A percentile compares a stretch with the other conserved stretches of the same genome.
Conservation (phyloP, 2,113 vertebrate species). For the Sinocyclocheilus rhinocerous region DNA sequence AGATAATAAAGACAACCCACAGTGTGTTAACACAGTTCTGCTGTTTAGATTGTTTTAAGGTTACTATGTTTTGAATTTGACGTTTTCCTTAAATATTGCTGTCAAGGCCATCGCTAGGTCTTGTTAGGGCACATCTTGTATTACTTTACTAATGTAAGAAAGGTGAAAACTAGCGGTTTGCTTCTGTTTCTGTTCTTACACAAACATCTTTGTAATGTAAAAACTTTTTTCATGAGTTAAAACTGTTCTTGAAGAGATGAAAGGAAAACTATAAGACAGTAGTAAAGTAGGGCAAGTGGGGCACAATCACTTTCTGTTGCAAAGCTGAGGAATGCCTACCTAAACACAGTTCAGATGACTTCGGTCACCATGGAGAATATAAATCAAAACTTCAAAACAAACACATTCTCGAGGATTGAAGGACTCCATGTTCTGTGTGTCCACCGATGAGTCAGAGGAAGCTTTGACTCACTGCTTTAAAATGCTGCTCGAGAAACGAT, state of each 20-base stretch:
- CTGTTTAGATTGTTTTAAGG: background rate
- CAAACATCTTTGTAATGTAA: background rate
- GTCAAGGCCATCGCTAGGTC: background rate
- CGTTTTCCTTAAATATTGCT: background rate
- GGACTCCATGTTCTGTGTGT: background rate
- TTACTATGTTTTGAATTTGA: too few species aligned
- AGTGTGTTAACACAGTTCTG: background rate
- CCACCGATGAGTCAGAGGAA: slow-evolving; percentile 20
- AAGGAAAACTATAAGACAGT: background rate
- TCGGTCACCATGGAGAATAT: background rate
- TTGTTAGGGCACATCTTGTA: background rate
- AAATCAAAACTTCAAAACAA: background rate
- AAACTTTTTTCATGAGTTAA: background rate
- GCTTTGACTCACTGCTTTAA: slow-evolving; percentile 30
- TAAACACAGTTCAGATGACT: slow-evolving; percentile 10
- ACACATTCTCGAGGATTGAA: background rate
- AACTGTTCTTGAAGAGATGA: background rate
- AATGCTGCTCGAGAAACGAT: background rate
- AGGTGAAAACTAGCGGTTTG: background rate
- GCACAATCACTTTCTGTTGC: slow-evolving; percentile 26
- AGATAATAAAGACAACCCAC: background rate
- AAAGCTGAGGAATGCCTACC: slow-evolving; percentile 49
- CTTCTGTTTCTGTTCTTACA: background rate
- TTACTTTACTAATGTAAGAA: slow-evolving; percentile 7
- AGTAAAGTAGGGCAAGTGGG: background rate